A percentile compares a stretch with the other conserved stretches of the same genome.
phyloP scores from a whole-genome alignment of 30 jellyfish, hydroid and myxozoan genomes.

The Sanderia malayensis region DNA sequence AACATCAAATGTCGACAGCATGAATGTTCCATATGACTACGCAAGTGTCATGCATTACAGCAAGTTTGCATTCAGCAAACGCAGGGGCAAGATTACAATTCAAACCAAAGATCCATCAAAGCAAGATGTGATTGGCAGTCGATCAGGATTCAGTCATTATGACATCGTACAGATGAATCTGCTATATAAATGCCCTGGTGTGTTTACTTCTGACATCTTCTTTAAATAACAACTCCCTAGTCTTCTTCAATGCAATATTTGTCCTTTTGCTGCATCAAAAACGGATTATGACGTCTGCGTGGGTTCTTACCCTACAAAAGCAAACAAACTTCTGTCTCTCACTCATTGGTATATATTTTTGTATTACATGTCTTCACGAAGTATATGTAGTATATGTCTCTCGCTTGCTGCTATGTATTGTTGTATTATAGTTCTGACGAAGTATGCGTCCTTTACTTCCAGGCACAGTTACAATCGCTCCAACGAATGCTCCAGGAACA shows the following conservation, averaged over 20 bases:
- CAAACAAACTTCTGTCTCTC: not conserved
- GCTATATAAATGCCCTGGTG: slow-evolving; percentile 53
- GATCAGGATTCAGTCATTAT: slow-evolving; percentile 64
- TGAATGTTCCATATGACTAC: slow-evolving; percentile 70
- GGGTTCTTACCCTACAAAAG: not conserved
- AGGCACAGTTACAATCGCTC: too few relatives aligned
- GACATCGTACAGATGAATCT: slow-evolving; percentile 69
- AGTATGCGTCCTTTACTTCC: too few relatives aligned
- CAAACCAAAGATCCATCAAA: slow-evolving; percentile 47
- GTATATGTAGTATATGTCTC: too few relatives aligned
- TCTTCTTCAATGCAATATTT: not conserved
- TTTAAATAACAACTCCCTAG: not conserved
- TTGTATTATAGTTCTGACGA: too few relatives aligned
- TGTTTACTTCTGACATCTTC: not conserved
- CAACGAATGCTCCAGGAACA: too few relatives aligned
- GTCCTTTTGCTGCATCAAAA: not conserved
- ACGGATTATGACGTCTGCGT: not conserved
- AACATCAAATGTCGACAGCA: slow-evolving; percentile 50
- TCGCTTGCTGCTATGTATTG: too few relatives aligned
- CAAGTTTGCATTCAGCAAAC: slow-evolving; percentile 61
- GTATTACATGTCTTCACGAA: too few relatives aligned
- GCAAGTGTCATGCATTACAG: slow-evolving; percentile 81
- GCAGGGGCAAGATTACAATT: slow-evolving; percentile 67
- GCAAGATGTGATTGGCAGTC: slow-evolving; percentile 67
- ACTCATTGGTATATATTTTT: not conserved